These are phyloP conservation scores for Otus sunia DNA, from an alignment of 2,113 vertebrate species.

Conservation along the genomic window DNA sequence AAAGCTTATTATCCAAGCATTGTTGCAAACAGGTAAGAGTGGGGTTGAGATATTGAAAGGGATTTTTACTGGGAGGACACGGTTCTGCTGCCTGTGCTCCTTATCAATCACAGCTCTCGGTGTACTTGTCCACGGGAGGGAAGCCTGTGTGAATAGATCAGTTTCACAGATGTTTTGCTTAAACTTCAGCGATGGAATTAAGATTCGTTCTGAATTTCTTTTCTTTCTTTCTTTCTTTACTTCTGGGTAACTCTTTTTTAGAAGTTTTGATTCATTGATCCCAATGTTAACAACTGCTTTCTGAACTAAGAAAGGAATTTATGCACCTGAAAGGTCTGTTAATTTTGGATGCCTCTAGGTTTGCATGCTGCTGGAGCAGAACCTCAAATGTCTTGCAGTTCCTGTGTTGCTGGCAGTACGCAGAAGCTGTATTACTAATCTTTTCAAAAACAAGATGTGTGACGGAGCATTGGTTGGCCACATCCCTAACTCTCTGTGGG, in stretches of 20 bases:
- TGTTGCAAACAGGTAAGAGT: constrained; percentile 89
- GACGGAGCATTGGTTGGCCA: background rate
- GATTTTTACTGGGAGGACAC: fast-evolving
- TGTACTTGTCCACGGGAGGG: background rate
- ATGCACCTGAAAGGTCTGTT: background rate
- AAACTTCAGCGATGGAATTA: background rate
- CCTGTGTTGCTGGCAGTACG: background rate
- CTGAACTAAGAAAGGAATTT: background rate
- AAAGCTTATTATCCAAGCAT: constrained; percentile 95
- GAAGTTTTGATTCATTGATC: background rate
- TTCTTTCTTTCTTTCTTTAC: background rate
- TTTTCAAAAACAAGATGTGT: background rate
- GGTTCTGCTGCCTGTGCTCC: background rate
- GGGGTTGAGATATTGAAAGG: background rate
- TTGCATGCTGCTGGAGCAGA: background rate
- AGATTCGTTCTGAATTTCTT: background rate
- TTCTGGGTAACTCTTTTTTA: background rate
- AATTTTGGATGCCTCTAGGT: background rate
- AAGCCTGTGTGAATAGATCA: background rate
- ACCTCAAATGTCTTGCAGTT: background rate
- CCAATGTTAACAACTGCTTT: background rate
- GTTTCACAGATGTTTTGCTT: background rate
- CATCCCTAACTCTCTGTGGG: background rate
- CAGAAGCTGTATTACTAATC: background rate
- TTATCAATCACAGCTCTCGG: background rate